Evolutionary conservation across 2,888 invertebrate genomes (phyloP), one percentile per base, ranked within the genome.

Genomic region (Ischnura elegans): DNA sequence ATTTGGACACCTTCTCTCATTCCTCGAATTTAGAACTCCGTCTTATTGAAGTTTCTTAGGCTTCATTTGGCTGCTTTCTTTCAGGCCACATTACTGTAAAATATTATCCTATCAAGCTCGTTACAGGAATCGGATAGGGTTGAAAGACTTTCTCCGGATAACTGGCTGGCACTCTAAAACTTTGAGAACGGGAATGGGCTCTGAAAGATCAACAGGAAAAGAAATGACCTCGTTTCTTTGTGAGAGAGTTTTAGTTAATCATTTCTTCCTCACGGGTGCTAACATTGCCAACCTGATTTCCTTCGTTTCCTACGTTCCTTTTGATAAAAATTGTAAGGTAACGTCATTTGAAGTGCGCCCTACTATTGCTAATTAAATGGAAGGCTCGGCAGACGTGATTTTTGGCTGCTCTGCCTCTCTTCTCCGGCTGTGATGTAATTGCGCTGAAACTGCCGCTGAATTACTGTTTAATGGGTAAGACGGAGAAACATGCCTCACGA

Each of bases 281-380:
- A 61, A 16, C 25, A 1, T 8, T 61, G 61, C n/a, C 61, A 61
- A 61, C 25, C 6, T 61, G 3, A 25, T 61, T 61, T 5, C 21
- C 6, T 21, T 61, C 21, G n/a, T 61, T 61, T 3, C 61, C 61
- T 1, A 25, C 21, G n/a, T 25, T n/a, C 25, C 51, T n/a, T n/a
- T n/a, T 51, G 51, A 13, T 25, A 13, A 61, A 61, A 61, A 61
- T 25, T 61, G 61, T 4, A 47, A 47, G 16, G 47, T 61, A 0
- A 13, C 76, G 29, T 36, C 1, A 76, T 36, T 10, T 29, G 1
- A n/a, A 16, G 76, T 6, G 76, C 76, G 13, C 36, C 0, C 16
- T 76, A 10, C 51, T n/a, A 61, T 61, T 61, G 61, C 61, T 61
- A 61, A 61, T 61, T 61, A 61, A 61, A 61, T 76, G 36, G 76